Percentiles rank a stretch among this genome's conserved stretches.
phyloP scores from a whole-genome alignment of 2,797 vertebrate genomes.

The Helicolenus hilgendorfi region DNA sequence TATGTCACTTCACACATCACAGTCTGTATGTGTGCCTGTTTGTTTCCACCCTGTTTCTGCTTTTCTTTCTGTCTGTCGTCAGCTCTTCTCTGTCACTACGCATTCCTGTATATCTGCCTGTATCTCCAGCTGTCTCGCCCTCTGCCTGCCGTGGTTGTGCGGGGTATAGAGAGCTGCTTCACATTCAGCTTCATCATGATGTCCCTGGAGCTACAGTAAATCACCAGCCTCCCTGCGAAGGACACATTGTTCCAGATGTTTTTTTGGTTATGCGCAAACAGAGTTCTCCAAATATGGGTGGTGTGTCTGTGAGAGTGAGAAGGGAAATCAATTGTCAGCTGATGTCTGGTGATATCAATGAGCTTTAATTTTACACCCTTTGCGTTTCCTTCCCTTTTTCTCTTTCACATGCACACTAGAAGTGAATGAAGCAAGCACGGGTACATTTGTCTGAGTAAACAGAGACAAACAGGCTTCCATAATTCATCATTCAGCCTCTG shows the following conservation, averaged over 20 bases:
- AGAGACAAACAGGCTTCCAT: slow-evolving; percentile 70
- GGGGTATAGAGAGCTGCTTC: slow-evolving; percentile 32
- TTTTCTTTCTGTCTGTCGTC: not conserved
- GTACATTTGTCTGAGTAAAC: slow-evolving; percentile 66
- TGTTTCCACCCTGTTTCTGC: not conserved
- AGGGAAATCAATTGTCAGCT: slow-evolving; percentile 27
- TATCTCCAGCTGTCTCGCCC: not conserved
- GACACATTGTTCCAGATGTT: slow-evolving; percentile 47
- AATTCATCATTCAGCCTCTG: slow-evolving; percentile 80
- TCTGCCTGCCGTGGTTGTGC: slow-evolving; percentile 6
- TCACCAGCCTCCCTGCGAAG: slow-evolving; percentile 28
- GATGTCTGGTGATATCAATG: slow-evolving; percentile 38
- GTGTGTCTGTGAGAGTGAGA: not conserved
- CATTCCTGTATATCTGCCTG: not conserved
- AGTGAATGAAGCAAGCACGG: slow-evolving; percentile 53
- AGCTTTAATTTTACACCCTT: slow-evolving; percentile 39
- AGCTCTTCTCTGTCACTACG: not conserved
- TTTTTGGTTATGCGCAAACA: not conserved
- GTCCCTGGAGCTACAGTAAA: slow-evolving; percentile 35
- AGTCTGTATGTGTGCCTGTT: not conserved
- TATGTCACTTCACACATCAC: not conserved
- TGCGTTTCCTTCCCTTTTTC: not conserved
- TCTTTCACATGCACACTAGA: slow-evolving; percentile 10
- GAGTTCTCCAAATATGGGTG: not conserved
- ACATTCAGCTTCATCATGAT: slow-evolving; percentile 35